A percentile compares a stretch with the other conserved stretches of the same genome.
phyloP scores from a whole-genome alignment of 2,113 vertebrate genomes.

The Rostratula benghalensis region DNA sequence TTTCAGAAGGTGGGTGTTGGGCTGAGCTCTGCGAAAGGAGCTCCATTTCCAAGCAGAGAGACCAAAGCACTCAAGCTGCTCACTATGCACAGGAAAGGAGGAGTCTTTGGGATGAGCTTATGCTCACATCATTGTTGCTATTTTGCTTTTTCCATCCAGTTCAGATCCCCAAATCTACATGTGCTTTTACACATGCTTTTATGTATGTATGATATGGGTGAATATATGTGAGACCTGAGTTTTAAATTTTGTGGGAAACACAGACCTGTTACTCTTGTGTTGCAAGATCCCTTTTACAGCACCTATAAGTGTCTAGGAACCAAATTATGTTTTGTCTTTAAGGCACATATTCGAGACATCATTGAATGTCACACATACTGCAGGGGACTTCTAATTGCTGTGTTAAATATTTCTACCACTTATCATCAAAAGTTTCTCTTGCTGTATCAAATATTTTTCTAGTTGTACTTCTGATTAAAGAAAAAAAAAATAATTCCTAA shows the following conservation, averaged over 20 bases:
- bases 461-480: neutral
- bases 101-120: neutral
- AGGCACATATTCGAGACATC: neutral
- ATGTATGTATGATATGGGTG: neutral
- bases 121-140: accelerated
- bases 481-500: neutral
- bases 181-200: neutral
- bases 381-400: neutral
- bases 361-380: neutral
- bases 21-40: neutral
- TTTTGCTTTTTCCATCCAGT: neutral
- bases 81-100: neutral
- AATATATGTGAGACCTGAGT: neutral
- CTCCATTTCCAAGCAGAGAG: neutral
- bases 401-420: neutral
- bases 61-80: neutral
- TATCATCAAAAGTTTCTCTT: neutral
- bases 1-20: neutral
- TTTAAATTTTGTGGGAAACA: neutral
- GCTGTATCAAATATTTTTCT: neutral
- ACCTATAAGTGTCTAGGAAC: neutral
- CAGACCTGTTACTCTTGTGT: neutral
- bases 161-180: neutral
- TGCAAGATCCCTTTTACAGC: neutral
- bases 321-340: neutral